Percentiles rank a stretch among this genome's conserved stretches.
Conservation (phyloP, 2,797 vertebrate genomes). For the Melanogrammus aeglefinus region DNA sequence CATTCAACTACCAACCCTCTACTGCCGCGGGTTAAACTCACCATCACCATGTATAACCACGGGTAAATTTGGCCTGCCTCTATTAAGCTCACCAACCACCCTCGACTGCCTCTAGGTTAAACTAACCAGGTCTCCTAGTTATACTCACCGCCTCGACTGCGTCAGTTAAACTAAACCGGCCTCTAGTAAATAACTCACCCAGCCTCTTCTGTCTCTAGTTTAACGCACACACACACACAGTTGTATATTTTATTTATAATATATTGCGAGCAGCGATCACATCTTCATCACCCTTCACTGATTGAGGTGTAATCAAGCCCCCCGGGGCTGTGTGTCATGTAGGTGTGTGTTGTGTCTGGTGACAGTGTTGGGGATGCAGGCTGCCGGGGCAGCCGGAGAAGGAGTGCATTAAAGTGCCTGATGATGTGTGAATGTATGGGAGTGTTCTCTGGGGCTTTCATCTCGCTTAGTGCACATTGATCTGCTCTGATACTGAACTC, state of each 20-base stretch:
- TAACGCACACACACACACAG: neutral
- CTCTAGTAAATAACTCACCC: neutral
- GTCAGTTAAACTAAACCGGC: neutral
- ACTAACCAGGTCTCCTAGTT: neutral
- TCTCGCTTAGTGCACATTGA: slow-evolving; percentile 51
- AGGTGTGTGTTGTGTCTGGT: neutral
- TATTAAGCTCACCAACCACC: neutral
- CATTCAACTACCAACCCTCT: too few species aligned
- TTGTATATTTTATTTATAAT: too few species aligned
- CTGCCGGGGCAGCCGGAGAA: slow-evolving; percentile 64
- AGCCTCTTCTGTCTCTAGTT: neutral
- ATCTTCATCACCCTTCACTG: slow-evolving; percentile 65
- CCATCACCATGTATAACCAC: neutral
- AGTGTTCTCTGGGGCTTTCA: slow-evolving; percentile 57
- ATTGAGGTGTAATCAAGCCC: slow-evolving; percentile 69
- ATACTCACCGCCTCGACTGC: neutral
- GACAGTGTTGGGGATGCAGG: slow-evolving; percentile 65
- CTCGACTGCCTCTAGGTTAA: neutral
- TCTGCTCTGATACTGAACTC: slow-evolving; percentile 69
- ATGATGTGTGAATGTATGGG: slow-evolving; percentile 69
- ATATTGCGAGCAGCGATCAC: slow-evolving; percentile 26
- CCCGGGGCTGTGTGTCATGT: slow-evolving; percentile 42
- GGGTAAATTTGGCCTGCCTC: neutral
- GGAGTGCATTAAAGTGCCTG: slow-evolving; percentile 64
- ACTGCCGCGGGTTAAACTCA: neutral